These are phyloP conservation scores for Agrochola circellaris DNA, from an alignment of 2,888 invertebrate genomes.

Conservation along the genomic window DNA sequence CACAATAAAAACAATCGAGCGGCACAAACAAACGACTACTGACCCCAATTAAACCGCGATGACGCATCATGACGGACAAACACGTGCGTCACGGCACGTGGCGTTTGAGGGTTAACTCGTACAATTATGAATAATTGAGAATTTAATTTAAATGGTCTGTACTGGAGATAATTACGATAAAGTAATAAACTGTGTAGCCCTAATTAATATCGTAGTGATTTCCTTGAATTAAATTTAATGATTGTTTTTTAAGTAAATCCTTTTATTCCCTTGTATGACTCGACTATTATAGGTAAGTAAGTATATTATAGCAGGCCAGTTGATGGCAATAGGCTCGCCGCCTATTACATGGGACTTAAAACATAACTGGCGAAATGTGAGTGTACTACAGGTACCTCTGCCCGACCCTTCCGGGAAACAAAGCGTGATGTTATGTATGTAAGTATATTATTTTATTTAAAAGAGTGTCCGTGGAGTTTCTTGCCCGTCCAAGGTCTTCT, in stretches of 20 bases:
- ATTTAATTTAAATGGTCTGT: constrained; percentile 51
- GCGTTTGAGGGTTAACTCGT: constrained; percentile 55
- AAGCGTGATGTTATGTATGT: neutral
- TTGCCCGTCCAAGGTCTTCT: too few species aligned
- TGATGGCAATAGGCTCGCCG: too few species aligned
- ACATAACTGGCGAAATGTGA: too few species aligned
- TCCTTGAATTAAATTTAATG: neutral
- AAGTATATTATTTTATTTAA: neutral
- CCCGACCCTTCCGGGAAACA: too few species aligned
- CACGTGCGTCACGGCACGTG: constrained; percentile 50
- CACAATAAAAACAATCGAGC: constrained; percentile 63
- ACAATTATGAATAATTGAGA: constrained; percentile 53
- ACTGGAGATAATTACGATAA: neutral
- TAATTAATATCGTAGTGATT: neutral
- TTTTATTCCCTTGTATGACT: neutral
- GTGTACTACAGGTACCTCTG: too few species aligned
- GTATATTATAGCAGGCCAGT: too few species aligned
- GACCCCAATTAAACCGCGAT: constrained; percentile 77
- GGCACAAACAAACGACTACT: constrained; percentile 71
- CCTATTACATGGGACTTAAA: too few species aligned
- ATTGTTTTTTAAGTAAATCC: neutral
- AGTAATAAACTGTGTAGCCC: neutral
- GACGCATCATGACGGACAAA: constrained; percentile 71
- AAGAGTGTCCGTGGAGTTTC: too few species aligned
- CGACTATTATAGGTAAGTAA: neutral